Evolutionary conservation across 2,797 vertebrate species (phyloP), one percentile per base, ranked within the genome.

Genomic region (Podarcis siculus): DNA sequence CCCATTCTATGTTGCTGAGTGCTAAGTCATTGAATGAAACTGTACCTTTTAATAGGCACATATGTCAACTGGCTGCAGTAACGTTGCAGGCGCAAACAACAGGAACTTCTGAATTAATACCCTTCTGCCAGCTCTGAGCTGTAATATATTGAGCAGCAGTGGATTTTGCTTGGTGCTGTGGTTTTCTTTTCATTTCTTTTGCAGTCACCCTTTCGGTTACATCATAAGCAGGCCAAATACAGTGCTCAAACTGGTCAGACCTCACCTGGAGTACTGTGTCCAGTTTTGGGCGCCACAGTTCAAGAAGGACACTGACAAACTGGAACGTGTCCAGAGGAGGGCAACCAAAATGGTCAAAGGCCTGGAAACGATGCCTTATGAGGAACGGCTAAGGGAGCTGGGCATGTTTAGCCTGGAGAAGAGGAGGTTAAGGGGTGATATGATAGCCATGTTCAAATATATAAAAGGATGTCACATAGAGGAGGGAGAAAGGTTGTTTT

Each of bases 31-130:
- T 67, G 49, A 78, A 86, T 25, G 64, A 67, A 86, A 69, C n/a
- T 32, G 61, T 86, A 79, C 64, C 42, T 81, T 87, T 75, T 87
- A 87, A 82, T 87, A 64, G 86, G 37, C 86, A 64, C 71, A 82
- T 82, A 82, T 25, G 39, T 87, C 79, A 82, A 42, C 30, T 27
- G 37, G 79, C 37, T 12, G 25, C 35, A 71, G 78, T 58, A 80
- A 87, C 55, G 10, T 73, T 30, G 25, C 75, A 79, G 69, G 66
- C 76, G 79, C 49, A 61, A 83, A 76, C 23, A n/a, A 42, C 35
- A 30, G 64, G n/a, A 83, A 67, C 15, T n/a, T 13, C 37, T 79
- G 66, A 64, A 84, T 45, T 72, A 84, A 84, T 42, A 61, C 66
- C 15, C 55, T 84, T 17, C 35, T 61, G 72, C 21, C 39, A 69